Base-by-base conservation (phyloP, 2,113 vertebrate species). In the Prionailurus viverrinus region DNA sequence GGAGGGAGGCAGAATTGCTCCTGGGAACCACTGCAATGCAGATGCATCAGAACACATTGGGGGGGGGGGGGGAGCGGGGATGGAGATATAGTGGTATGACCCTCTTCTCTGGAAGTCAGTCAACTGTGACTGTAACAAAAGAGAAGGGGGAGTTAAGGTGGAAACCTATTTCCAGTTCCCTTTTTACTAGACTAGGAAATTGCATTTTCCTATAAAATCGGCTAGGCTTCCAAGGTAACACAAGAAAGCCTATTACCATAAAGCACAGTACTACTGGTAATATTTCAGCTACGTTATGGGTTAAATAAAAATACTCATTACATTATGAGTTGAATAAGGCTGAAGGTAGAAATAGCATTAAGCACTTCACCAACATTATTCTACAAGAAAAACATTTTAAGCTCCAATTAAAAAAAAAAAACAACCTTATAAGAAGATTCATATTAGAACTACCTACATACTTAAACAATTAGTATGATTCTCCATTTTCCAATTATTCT, bases 191-290 rank as follows among this genome's bases (percentile, higher is more conserved):
- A 45, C n/a, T 41, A 91, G 51, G 79, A 92, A 97, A 89, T 27
- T 83, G 25, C 11, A 5, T 91, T 96, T 94, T 74, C 71, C 93
- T 89, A 85, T 94, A 93, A 97, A 95, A 91, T 39, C 84, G 78
- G 33, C 33, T 51, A 48, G 41, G 23, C 23, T 96, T 85, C 69
- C 81, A 71, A 82, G 84, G 66, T 23, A 91, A 91, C 41, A 58
- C 55, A 95, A 88, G 78, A 85, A 95, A 87, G 76, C 13, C 51
- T 68, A 69, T 74, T 68, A 92, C 66, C 23, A 55, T 23, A 92
- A 90, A 82, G 29, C 61, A 84, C 19, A 31, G 27, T 33, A 90
- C 36, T 88, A 86, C 82, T 7, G 39, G n/a, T 16, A 78, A 55
- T 45, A 92, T 74, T 94, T 89, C 63, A 93, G 78, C 66, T 58